A percentile compares a stretch with the other conserved stretches of the same genome.
Conservation (phyloP, 2,113 vertebrate species). For the Hydrochoerus hydrochaeris region DNA sequence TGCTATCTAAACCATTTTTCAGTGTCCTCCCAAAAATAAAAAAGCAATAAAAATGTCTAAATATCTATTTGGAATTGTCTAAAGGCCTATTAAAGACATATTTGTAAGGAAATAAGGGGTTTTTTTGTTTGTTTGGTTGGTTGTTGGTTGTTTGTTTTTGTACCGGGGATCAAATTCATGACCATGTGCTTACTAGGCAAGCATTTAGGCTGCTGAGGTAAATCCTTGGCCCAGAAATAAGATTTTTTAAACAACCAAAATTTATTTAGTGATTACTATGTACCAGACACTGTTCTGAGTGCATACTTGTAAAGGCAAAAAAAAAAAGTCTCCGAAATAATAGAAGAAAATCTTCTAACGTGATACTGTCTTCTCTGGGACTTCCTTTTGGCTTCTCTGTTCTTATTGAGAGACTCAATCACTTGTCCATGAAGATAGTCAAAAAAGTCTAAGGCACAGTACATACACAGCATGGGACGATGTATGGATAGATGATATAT, state of each 20-base stretch:
- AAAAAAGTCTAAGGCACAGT: background rate
- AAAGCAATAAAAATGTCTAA: conserved; percentile 18
- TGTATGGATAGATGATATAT: background rate
- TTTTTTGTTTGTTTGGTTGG: no score
- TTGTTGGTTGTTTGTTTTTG: no score
- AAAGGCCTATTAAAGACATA: background rate
- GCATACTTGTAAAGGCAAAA: background rate
- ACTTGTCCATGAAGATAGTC: background rate
- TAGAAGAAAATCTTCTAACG: conserved; percentile 3
- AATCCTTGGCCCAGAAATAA: background rate
- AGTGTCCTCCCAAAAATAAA: conserved; percentile 2
- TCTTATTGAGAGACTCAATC: background rate
- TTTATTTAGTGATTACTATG: background rate
- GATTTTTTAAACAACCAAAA: background rate
- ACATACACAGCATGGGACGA: background rate
- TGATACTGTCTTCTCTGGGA: background rate
- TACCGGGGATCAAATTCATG: no score
- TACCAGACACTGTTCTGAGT: background rate
- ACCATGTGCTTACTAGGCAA: no score
- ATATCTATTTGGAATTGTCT: background rate
- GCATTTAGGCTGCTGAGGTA: no score
- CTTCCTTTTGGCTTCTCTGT: background rate
- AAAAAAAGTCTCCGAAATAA: background rate
- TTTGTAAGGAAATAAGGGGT: background rate
- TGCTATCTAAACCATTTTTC: background rate